Percentiles rank a stretch among this genome's conserved stretches.
Evolutionary conservation across 2,113 vertebrate species (phyloP).

Genomic region (Sterna hirundo): DNA sequence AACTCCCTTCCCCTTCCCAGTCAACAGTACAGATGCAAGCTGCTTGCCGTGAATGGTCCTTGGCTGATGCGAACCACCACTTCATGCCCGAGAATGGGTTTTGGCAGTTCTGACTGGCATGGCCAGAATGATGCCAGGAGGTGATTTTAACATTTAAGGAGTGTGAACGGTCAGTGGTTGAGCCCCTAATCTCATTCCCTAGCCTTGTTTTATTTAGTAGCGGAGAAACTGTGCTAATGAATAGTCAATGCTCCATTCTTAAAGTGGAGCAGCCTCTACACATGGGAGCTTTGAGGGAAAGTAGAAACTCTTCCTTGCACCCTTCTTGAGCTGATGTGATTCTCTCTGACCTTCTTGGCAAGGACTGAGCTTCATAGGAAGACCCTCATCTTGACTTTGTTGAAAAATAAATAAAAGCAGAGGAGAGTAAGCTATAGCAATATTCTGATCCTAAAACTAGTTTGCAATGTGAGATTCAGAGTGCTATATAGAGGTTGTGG

Average conservation of each 20-base stretch:
- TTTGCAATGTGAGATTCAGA: not conserved
- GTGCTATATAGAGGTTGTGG: not conserved
- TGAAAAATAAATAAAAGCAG: not conserved
- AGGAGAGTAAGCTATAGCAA: not conserved
- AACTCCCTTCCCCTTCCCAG: not conserved
- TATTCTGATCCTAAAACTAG: not conserved
- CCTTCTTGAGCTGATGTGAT: not conserved
- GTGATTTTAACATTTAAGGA: not conserved
- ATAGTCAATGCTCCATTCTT: not conserved
- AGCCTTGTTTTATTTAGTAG: not conserved
- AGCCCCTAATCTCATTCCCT: not conserved
- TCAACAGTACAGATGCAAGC: not conserved
- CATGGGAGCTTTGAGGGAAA: not conserved
- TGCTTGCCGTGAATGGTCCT: not conserved
- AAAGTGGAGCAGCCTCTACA: not conserved
- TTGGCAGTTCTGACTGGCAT: not conserved
- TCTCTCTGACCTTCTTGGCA: not conserved
- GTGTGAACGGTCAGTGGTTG: rapidly evolving
- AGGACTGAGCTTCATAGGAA: not conserved
- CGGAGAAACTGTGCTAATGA: not conserved
- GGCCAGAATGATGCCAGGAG: not conserved
- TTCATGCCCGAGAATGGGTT: not conserved
- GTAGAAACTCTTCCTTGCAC: not conserved
- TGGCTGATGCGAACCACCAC: not conserved
- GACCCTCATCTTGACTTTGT: not conserved